These are phyloP conservation scores for Catharus ustulatus DNA, from an alignment of 2,797 vertebrate genomes.

Conservation along the genomic window DNA sequence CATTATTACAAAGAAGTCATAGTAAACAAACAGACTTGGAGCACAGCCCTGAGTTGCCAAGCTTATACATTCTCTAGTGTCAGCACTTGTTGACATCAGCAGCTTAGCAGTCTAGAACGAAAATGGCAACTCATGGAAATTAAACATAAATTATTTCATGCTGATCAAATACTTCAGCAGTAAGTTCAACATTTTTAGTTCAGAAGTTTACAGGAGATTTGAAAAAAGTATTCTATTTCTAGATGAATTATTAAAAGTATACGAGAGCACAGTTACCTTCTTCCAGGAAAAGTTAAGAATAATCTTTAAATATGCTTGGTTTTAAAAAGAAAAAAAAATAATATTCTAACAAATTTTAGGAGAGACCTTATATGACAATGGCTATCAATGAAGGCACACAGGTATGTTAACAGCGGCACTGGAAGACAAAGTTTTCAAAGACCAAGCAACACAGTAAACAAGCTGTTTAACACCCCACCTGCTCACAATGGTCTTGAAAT, in stretches of 20 bases:
- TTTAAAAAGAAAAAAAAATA: background rate
- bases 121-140: constrained; percentile 24
- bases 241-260: background rate
- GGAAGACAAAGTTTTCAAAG: background rate
- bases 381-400: background rate
- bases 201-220: background rate
- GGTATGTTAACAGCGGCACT: background rate
- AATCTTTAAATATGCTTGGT: background rate
- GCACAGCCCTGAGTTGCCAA: background rate
- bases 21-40: constrained; percentile 37
- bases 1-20: background rate
- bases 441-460: background rate
- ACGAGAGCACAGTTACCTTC: background rate
- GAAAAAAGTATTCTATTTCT: background rate
- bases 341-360: background rate
- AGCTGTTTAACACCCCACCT: background rate
- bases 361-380: background rate
- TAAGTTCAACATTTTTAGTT: background rate
- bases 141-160: background rate
- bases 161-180: constrained; percentile 25
- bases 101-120: constrained; percentile 30
- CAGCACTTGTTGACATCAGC: background rate
- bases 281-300: background rate
- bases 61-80: background rate
- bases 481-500: background rate